Percentiles rank a stretch among this genome's conserved stretches.
Conservation (phyloP, 2,888 invertebrate genomes). For the Parelbella ahira region DNA sequence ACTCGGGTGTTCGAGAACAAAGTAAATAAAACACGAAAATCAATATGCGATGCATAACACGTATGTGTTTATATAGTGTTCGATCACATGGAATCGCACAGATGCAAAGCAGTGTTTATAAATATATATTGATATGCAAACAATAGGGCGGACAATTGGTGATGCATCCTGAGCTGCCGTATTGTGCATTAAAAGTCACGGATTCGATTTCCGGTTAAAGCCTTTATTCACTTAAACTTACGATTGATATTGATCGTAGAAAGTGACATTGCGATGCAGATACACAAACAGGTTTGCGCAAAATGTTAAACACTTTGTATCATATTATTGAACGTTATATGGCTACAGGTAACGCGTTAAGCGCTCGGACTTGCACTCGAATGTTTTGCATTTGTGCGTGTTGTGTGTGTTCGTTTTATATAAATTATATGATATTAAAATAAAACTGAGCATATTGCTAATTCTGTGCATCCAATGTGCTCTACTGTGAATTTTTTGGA, state of each 20-base stretch:
- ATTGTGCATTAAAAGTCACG: conserved; percentile 12
- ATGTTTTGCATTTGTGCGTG: too few relatives aligned
- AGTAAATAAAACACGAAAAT: conserved; percentile 23
- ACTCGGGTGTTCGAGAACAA: conserved; percentile 15
- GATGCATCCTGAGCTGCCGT: conserved; percentile 17
- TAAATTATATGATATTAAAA: too few relatives aligned
- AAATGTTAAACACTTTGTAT: too few relatives aligned
- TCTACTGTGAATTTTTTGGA: too few relatives aligned
- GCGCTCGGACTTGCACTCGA: too few relatives aligned
- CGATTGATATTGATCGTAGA: not conserved
- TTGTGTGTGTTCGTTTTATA: too few relatives aligned
- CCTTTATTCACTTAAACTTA: conserved; percentile 7
- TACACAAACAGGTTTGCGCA: too few relatives aligned
- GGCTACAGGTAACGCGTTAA: too few relatives aligned
- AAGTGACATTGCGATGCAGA: too few relatives aligned
- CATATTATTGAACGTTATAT: too few relatives aligned
- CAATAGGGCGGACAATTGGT: conserved; percentile 20
- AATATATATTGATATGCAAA: conserved; percentile 19
- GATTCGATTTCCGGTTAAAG: conserved; percentile 22
- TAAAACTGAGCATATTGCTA: too few relatives aligned
- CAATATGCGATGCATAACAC: conserved; percentile 21
- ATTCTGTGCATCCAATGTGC: too few relatives aligned
- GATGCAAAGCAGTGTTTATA: conserved; percentile 19
- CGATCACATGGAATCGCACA: conserved; percentile 21
- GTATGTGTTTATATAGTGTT: conserved; percentile 16